Evolutionary conservation across 2,888 invertebrate genomes (phyloP).

Genomic region (Thecophora atra): DNA sequence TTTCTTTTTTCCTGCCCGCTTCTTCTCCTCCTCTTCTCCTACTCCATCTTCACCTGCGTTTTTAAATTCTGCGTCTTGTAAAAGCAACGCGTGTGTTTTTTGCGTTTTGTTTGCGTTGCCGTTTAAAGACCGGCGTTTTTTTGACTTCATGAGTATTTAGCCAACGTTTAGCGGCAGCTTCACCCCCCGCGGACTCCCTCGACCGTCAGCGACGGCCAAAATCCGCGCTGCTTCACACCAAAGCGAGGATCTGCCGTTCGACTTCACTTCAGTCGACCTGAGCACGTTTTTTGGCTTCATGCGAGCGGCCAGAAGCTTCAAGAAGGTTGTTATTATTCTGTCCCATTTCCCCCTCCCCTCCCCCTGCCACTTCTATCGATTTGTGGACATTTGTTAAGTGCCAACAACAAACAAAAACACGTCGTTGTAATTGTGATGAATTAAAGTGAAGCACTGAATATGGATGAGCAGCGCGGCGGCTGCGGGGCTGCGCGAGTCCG

Average conservation of each 20-base stretch:
- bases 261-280: not conserved
- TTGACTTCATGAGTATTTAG: not conserved
- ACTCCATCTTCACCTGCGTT: not conserved
- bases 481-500: not conserved
- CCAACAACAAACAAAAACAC: slow-evolving; percentile 9
- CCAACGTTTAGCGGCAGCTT: not conserved
- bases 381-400: slow-evolving; percentile 1
- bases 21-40: not conserved
- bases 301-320: not conserved
- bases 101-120: not conserved
- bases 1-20: not conserved
- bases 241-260: not conserved
- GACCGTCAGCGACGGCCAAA: slow-evolving; percentile 18
- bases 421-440: slow-evolving; percentile 32
- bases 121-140: not conserved
- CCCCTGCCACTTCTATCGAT: not conserved
- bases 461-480: slow-evolving; percentile 10
- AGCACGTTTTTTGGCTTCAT: not conserved
- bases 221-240: slow-evolving; percentile 25
- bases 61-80: not conserved
- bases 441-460: slow-evolving; percentile 28
- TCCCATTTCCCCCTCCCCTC: too few species aligned
- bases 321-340: not conserved
- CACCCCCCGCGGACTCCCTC: not conserved
- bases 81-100: not conserved